Conservation (phyloP, 2,797 vertebrate genomes). For the Peromyscus melanophrys region DNA sequence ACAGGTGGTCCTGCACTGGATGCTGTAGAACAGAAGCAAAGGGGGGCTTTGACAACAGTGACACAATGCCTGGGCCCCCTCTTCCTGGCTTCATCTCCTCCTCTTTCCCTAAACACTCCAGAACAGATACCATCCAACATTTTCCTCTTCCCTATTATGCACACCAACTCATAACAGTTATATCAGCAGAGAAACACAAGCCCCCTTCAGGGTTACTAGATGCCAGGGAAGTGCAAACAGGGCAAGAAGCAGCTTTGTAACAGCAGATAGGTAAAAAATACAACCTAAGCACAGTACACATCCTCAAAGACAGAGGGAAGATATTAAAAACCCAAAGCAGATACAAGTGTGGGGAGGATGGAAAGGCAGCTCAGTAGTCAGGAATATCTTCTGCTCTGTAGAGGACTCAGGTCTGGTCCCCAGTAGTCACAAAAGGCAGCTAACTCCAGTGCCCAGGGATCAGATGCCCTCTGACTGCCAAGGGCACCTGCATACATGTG, state of each 20-base stretch:
- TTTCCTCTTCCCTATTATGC: too few relatives aligned
- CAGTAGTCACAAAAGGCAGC: background rate
- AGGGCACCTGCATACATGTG: background rate
- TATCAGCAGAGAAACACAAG: background rate
- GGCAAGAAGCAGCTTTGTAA: background rate
- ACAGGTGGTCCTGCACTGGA: background rate
- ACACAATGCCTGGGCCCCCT: background rate
- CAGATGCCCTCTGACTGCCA: background rate
- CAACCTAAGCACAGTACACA: background rate
- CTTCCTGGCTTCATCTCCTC: background rate
- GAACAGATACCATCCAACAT: background rate
- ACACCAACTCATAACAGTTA: background rate
- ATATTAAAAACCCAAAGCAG: background rate
- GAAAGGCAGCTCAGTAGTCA: background rate
- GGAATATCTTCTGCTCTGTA: background rate
- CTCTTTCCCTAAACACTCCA: background rate
- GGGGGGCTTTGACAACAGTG: background rate
- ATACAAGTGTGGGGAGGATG: background rate
- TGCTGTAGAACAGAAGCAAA: background rate
- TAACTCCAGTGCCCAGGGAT: background rate
- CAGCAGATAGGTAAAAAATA: background rate
- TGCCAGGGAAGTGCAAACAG: background rate
- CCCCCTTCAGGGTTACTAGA: background rate
- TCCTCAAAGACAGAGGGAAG: constrained; percentile 14
- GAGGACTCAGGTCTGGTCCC: background rate